Conservation (phyloP, 2,888 invertebrate genomes). For the Octodonta nipae region DNA sequence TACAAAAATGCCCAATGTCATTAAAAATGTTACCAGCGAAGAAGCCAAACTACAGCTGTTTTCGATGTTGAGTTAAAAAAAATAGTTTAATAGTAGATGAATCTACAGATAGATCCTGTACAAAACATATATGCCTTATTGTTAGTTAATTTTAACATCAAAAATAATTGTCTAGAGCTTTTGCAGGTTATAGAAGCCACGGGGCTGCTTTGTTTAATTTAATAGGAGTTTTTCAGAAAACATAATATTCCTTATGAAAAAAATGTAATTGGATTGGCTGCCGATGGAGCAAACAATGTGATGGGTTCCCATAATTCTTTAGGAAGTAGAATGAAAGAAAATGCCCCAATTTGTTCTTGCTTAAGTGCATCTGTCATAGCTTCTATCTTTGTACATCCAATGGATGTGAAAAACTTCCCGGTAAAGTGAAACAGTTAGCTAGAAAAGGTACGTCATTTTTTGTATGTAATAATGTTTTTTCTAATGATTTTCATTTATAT, state of each 20-base stretch:
- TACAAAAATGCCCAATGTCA: too few species aligned
- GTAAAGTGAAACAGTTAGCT: conserved; percentile 19
- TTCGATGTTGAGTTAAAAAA: too few species aligned
- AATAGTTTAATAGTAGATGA: too few species aligned
- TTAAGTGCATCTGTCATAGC: conserved; percentile 29
- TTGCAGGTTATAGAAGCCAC: neutral
- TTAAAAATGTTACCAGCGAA: too few species aligned
- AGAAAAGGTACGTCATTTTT: conserved; percentile 16
- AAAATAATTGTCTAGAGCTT: neutral
- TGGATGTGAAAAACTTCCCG: conserved; percentile 24
- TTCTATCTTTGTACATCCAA: conserved; percentile 23
- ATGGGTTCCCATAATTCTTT: conserved; percentile 23
- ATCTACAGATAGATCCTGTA: conserved; percentile 8
- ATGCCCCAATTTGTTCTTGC: too few species aligned
- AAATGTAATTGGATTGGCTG: conserved; percentile 27
- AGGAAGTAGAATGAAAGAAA: conserved; percentile 18
- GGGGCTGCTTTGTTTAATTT: neutral
- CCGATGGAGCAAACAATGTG: conserved; percentile 29
- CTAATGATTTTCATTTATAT: neutral
- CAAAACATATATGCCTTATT: conserved; percentile 8
- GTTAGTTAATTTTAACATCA: conserved; percentile 3
- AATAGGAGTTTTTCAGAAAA: conserved; percentile 14
- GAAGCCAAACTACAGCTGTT: too few species aligned
- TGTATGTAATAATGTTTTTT: neutral
- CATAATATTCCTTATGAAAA: conserved; percentile 20